phyloP scores from a whole-genome alignment of 2,797 vertebrate genomes.

The Cercopithecus diana region DNA sequence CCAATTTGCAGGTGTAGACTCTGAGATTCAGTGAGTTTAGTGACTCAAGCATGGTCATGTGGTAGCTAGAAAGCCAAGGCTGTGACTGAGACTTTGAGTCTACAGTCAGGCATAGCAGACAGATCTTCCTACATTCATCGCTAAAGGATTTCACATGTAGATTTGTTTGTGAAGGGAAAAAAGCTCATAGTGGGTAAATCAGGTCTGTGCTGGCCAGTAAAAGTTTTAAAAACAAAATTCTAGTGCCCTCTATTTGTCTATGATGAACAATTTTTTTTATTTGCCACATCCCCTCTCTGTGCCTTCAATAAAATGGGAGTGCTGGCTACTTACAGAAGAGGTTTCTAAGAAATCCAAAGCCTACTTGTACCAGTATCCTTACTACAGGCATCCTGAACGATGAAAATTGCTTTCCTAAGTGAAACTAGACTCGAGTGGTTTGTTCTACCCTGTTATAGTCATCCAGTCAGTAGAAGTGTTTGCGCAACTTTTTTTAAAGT shows the following conservation, averaged over 20 bases:
- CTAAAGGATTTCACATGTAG: not conserved
- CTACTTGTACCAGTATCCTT: constrained; percentile 43
- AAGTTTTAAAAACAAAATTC: not conserved
- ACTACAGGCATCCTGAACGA: constrained; percentile 55
- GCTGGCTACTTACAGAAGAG: not conserved
- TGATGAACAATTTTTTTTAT: not conserved
- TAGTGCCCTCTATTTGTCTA: not conserved
- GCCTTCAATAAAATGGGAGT: constrained; percentile 14
- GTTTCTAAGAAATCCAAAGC: constrained; percentile 40
- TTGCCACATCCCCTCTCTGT: not conserved
- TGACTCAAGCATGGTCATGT: not conserved
- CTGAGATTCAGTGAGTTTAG: not conserved
- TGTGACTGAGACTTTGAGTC: not conserved
- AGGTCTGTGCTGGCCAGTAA: not conserved
- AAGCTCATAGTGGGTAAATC: not conserved
- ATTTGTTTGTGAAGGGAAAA: not conserved
- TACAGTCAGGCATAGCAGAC: not conserved
- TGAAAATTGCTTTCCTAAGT: constrained; percentile 69
- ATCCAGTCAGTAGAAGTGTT: constrained; percentile 55
- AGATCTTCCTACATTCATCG: not conserved
- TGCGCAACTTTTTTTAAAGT: constrained; percentile 61
- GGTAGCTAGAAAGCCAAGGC: not conserved
- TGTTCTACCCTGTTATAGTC: constrained; percentile 38
- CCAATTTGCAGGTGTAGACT: not conserved
- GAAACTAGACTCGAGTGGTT: constrained; percentile 64